phyloP scores from a whole-genome alignment of 1,140 invertebrate genomes.

The Triops longicaudatus region DNA sequence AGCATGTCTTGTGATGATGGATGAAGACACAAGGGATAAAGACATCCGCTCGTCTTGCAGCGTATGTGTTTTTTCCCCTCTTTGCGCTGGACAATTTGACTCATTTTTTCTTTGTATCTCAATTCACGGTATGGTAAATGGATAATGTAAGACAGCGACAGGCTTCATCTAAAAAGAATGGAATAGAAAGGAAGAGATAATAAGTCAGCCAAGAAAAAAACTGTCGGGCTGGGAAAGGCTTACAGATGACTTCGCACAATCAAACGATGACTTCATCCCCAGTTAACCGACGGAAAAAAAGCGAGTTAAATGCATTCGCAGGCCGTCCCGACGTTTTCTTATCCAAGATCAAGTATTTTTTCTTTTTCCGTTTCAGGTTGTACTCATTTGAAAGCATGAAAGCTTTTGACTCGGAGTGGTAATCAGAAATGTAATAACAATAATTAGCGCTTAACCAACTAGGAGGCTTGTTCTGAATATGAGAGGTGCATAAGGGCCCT shows the following conservation, averaged over 20 bases:
- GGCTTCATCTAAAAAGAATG: not conserved
- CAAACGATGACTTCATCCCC: not conserved
- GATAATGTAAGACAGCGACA: not conserved
- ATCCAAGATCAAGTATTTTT: too few species aligned
- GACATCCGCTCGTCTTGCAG: not conserved
- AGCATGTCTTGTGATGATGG: not conserved
- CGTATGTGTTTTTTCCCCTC: not conserved
- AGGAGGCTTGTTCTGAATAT: too few species aligned
- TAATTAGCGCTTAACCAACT: too few species aligned
- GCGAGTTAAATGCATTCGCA: too few species aligned
- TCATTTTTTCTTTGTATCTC: not conserved
- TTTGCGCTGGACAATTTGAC: not conserved
- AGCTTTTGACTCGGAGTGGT: too few species aligned
- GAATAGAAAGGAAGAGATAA: not conserved
- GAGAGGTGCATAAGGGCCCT: too few species aligned
- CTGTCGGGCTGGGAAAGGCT: not conserved
- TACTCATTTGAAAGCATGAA: too few species aligned
- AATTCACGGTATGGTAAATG: not conserved
- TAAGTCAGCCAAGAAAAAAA: not conserved
- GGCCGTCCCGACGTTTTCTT: too few species aligned
- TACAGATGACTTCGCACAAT: slow-evolving; percentile 12
- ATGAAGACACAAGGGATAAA: not conserved
- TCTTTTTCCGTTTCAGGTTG: too few species aligned
- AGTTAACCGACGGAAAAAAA: too few species aligned
- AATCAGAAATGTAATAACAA: too few species aligned